Evolutionary conservation across 2,797 vertebrate species (phyloP).

Genomic region (Emys orbicularis): DNA sequence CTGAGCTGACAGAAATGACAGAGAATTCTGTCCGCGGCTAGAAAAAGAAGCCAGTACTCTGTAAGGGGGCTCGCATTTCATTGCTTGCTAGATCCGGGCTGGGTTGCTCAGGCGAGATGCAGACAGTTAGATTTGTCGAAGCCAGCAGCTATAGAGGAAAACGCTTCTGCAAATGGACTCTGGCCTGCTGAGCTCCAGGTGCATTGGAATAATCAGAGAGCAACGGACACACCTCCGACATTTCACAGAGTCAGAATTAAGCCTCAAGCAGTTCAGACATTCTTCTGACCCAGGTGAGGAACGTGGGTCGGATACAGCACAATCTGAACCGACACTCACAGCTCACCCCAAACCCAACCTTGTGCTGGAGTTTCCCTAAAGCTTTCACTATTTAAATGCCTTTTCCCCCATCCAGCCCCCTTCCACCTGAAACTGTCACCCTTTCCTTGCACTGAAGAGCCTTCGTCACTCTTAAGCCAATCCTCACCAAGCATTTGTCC

Average conservation of each 20-base stretch:
- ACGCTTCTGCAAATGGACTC: fast-evolving
- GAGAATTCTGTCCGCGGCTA: background rate
- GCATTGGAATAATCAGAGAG: background rate
- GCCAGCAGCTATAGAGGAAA: background rate
- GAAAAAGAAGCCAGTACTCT: background rate
- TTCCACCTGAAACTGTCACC: background rate
- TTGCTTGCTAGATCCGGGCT: background rate
- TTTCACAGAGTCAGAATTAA: background rate
- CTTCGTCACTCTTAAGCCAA: background rate
- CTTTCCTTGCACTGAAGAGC: background rate
- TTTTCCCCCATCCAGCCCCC: background rate
- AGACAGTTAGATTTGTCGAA: background rate
- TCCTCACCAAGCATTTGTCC: background rate
- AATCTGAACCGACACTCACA: background rate
- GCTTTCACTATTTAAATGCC: too few relatives aligned
- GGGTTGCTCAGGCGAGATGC: background rate
- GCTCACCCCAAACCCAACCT: background rate
- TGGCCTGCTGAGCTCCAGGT: background rate
- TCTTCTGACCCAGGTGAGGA: background rate
- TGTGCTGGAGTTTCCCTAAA: background rate
- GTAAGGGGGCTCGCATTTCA: fast-evolving
- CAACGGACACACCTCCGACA: background rate
- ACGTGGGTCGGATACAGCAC: background rate
- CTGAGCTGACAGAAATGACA: background rate
- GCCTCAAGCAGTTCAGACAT: background rate